phyloP scores from a whole-genome alignment of 2,888 invertebrate genomes.

The Drosophila mimetica region DNA sequence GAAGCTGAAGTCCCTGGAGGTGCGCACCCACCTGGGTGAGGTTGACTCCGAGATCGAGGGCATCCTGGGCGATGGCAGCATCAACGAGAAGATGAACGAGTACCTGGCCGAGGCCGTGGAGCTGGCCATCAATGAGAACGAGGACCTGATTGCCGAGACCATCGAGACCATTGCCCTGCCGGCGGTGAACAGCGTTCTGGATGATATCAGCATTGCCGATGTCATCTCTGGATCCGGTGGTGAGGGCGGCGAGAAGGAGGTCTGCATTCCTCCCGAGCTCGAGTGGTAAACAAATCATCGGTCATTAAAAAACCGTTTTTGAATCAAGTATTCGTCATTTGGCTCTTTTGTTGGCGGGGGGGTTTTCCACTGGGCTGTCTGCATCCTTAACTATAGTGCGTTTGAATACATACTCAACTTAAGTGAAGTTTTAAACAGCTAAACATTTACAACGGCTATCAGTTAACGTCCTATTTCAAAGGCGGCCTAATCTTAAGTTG shows the following conservation, averaged over 20 bases:
- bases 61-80: conserved; percentile 73
- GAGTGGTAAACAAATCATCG: conserved; percentile 52
- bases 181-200: conserved; percentile 65
- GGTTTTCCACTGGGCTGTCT: not conserved
- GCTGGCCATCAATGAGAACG: conserved; percentile 76
- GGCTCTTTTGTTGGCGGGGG: not conserved
- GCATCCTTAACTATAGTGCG: not conserved
- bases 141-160: conserved; percentile 69
- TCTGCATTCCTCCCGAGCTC: conserved; percentile 71
- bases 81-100: conserved; percentile 78
- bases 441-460: conserved; percentile 8
- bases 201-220: conserved; percentile 65
- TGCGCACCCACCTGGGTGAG: conserved; percentile 74
- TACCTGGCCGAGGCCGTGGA: conserved; percentile 72
- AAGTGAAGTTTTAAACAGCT: not conserved
- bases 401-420: no score
- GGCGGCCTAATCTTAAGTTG: conserved; percentile 26
- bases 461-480: not conserved
- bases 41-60: conserved; percentile 80
- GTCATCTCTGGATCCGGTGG: conserved; percentile 59
- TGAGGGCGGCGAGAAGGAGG: conserved; percentile 69
- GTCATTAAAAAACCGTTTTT: conserved; percentile 33
- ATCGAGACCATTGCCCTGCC: conserved; percentile 73
- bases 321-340: conserved; percentile 7
- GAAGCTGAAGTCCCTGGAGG: conserved; percentile 72